Conservation (phyloP, 2,888 invertebrate genomes). For the Anthophora plumipes region DNA sequence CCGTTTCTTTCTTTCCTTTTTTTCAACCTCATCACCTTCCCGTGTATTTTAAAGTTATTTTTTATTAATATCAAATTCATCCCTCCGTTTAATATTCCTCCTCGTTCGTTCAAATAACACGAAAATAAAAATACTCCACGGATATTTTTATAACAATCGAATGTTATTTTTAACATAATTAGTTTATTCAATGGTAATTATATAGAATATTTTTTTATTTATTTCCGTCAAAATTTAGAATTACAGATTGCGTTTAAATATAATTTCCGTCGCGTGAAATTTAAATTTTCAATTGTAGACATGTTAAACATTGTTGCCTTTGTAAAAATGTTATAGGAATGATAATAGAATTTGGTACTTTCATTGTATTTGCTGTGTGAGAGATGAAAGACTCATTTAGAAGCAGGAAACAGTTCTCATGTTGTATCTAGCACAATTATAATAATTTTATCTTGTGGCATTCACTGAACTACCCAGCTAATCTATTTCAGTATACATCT, state of each 20-base stretch:
- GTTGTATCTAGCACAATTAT: conserved; percentile 77
- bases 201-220: not conserved
- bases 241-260: not conserved
- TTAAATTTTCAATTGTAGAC: not conserved
- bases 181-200: no score
- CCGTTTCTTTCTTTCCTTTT: not conserved
- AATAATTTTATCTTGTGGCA: conserved; percentile 70
- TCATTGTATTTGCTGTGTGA: not conserved
- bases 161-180: not conserved
- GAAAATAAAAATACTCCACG: not conserved
- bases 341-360: not conserved
- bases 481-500: conserved; percentile 79
- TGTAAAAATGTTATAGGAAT: not conserved
- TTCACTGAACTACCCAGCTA: conserved; percentile 73
- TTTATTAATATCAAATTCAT: not conserved
- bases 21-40: not conserved
- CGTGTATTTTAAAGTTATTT: not conserved
- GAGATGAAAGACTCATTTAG: not conserved
- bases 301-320: not conserved
- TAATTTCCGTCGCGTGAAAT: not conserved
- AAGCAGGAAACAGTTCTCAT: not conserved
- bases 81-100: conserved; percentile 2
- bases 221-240: not conserved
- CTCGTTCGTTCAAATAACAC: not conserved
- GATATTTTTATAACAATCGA: not conserved